Percentiles rank a stretch among this genome's conserved stretches.
Conservation (phyloP, 64 coral and sea anemone genomes). For the Montipora foliosa region DNA sequence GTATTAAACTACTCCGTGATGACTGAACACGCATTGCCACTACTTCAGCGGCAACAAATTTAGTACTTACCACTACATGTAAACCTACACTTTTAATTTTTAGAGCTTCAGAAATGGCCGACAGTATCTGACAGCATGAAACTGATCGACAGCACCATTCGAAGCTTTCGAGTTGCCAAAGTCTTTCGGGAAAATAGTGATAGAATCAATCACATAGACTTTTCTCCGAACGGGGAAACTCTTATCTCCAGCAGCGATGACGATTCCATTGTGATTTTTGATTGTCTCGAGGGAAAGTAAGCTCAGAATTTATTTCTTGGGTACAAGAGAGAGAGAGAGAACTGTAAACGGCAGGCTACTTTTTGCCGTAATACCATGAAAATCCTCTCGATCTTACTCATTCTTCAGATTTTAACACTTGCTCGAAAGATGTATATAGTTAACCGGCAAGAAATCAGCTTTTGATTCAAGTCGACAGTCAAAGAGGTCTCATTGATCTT, state of each 20-base stretch:
- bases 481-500: too few species aligned
- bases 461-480: too few species aligned
- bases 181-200: constrained; percentile 99
- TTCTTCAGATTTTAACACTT: too few species aligned
- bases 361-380: too few species aligned
- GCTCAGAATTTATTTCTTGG: background rate
- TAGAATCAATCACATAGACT: constrained; percentile 91
- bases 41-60: background rate
- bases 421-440: too few species aligned
- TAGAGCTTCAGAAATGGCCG: background rate
- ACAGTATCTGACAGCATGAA: constrained; percentile 73
- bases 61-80: background rate
- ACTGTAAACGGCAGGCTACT: too few species aligned
- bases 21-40: too few species aligned
- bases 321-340: too few species aligned
- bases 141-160: constrained; percentile 86
- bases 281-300: constrained; percentile 97
- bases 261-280: constrained; percentile 99
- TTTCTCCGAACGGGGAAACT: constrained; percentile 93
- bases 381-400: too few species aligned
- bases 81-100: background rate
- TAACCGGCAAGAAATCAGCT: too few species aligned
- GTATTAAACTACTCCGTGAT: too few species aligned
- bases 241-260: constrained; percentile 97
- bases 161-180: constrained; percentile 93